These are phyloP conservation scores for Hoplias malabaricus DNA, from an alignment of 2,113 vertebrate genomes.

Conservation along the genomic window DNA sequence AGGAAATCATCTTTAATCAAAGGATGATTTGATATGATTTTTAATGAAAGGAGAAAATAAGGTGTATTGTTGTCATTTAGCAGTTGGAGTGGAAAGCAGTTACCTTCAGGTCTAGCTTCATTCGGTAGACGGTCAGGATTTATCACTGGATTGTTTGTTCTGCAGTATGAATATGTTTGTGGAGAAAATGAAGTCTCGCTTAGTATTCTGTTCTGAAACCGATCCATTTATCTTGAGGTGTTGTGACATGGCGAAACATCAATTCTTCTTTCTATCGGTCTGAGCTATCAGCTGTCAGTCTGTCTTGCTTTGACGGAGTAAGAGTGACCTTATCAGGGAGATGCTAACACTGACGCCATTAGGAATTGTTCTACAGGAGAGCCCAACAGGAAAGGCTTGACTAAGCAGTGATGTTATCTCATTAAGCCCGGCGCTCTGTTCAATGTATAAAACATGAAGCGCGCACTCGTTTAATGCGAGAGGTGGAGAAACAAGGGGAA, in stretches of 20 bases:
- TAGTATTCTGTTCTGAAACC: not conserved
- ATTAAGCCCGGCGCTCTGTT: slow-evolving; percentile 61
- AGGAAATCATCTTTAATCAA: not conserved
- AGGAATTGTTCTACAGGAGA: slow-evolving; percentile 53
- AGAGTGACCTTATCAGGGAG: slow-evolving; percentile 60
- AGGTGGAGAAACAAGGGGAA: slow-evolving; percentile 56
- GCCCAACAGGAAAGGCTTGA: slow-evolving; percentile 57
- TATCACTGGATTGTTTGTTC: not conserved
- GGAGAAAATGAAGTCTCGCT: not conserved
- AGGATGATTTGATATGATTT: not conserved
- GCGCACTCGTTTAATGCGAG: slow-evolving; percentile 60
- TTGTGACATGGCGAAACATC: slow-evolving; percentile 2
- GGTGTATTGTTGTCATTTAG: not conserved
- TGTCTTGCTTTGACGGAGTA: slow-evolving; percentile 39
- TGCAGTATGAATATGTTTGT: not conserved
- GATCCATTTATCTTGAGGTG: slow-evolving; percentile 14
- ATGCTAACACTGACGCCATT: slow-evolving; percentile 52
- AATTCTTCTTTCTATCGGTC: slow-evolving; percentile 25
- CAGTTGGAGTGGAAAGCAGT: not conserved
- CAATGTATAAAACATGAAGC: slow-evolving; percentile 78
- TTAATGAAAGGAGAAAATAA: not conserved
- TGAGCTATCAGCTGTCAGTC: slow-evolving; percentile 39
- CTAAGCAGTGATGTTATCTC: slow-evolving; percentile 70
- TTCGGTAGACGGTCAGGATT: not conserved
- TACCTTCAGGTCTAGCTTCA: not conserved